Evolutionary conservation across 1,140 invertebrate genomes (phyloP).

Genomic region (Nomia melanderi): DNA sequence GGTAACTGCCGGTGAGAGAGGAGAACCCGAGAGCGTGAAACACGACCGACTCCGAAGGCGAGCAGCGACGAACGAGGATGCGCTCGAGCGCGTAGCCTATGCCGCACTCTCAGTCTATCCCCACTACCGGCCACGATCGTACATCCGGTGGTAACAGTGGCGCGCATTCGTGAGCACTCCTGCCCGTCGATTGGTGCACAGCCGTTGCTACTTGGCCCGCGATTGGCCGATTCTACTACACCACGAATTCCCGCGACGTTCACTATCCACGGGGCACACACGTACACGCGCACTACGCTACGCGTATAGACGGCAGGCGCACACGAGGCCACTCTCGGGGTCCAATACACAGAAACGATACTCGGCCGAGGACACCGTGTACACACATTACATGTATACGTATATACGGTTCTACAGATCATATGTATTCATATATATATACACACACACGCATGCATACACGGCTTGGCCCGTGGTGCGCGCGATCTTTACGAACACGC

Average conservation of each 20-base stretch:
- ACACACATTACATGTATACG: no score
- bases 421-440: no score
- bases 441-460: background rate
- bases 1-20: conserved; percentile 30
- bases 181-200: conserved; percentile 58
- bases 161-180: conserved; percentile 58
- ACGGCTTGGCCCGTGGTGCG: background rate
- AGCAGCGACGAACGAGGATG: conserved; percentile 76
- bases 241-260: conserved; percentile 49
- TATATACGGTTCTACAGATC: no score
- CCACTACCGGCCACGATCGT: conserved; percentile 62
- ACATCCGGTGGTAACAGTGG: conserved; percentile 61
- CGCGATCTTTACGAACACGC: conserved; percentile 1
- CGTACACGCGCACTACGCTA: background rate
- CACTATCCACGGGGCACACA: conserved; percentile 17
- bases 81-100: conserved; percentile 68
- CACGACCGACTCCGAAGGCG: conserved; percentile 71
- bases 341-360: conserved; percentile 3
- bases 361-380: conserved; percentile 30
- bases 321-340: conserved; percentile 35
- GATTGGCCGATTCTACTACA: conserved; percentile 56
- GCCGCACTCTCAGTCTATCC: conserved; percentile 72
- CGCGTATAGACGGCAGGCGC: background rate
- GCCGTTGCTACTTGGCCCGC: conserved; percentile 59
- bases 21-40: conserved; percentile 44